phyloP scores from a whole-genome alignment of 2,113 vertebrate species.

The Thymallus thymallus region DNA sequence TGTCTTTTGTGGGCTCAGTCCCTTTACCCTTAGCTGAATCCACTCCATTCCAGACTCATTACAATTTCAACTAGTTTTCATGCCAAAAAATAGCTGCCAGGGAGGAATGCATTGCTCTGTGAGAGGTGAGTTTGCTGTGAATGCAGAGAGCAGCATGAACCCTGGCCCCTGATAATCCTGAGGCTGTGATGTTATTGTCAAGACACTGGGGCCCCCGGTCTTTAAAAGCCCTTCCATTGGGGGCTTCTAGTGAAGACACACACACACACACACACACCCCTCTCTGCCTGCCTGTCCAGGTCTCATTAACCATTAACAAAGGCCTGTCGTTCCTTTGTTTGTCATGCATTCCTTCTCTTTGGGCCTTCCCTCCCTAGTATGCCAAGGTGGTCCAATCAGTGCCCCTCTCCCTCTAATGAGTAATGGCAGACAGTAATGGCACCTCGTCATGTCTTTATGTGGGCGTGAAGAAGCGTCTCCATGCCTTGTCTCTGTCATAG shows the following conservation, averaged over 20 bases:
- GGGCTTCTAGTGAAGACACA: not conserved
- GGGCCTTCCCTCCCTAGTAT: not conserved
- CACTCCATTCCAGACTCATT: not conserved
- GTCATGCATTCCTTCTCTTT: not conserved
- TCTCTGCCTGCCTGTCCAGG: not conserved
- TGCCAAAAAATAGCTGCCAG: not conserved
- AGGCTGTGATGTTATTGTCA: constrained; percentile 15
- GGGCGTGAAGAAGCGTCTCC: not conserved
- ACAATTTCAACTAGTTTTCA: not conserved
- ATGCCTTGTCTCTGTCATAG: not conserved
- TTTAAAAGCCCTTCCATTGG: not conserved
- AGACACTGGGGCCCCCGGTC: not conserved
- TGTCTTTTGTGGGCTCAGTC: not conserved
- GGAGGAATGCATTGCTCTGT: not conserved
- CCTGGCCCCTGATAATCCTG: constrained; percentile 30
- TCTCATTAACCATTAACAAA: not conserved
- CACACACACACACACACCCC: not conserved
- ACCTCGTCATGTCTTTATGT: not conserved
- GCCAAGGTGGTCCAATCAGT: not conserved
- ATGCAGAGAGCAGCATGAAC: not conserved
- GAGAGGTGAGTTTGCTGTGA: constrained; percentile 10
- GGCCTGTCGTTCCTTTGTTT: not conserved
- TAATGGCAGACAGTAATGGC: not conserved
- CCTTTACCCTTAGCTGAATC: not conserved
- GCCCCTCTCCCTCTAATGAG: not conserved